A percentile compares a stretch with the other conserved stretches of the same genome.
Conservation (phyloP, 2,888 invertebrate species). For the Cybosia mesomella region DNA sequence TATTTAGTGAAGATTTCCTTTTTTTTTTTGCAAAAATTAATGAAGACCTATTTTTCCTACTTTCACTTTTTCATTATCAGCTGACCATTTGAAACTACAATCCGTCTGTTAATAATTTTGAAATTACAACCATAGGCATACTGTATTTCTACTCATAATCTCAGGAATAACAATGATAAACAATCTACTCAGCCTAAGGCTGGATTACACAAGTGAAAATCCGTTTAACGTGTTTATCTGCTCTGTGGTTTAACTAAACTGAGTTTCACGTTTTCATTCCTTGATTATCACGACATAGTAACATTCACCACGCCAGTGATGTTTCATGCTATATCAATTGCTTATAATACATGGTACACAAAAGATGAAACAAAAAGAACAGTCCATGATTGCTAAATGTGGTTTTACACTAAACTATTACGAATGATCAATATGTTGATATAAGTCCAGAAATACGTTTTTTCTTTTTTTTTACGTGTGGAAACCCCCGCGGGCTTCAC, state of each 20-base stretch:
- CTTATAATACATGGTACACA: neutral
- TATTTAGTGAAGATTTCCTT: neutral
- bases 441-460: no score
- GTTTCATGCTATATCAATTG: neutral
- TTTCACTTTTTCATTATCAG: neutral
- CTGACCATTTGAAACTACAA: neutral
- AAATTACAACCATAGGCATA: no score
- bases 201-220: neutral
- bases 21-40: neutral
- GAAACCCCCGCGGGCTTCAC: no score
- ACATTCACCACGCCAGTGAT: neutral
- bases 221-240: neutral
- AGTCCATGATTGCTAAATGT: neutral
- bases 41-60: neutral
- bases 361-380: neutral
- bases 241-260: neutral
- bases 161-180: neutral
- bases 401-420: neutral
- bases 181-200: neutral
- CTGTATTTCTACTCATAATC: neutral
- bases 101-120: no score
- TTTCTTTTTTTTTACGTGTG: no score
- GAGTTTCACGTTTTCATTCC: neutral
- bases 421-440: neutral
- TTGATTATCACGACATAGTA: neutral